These are phyloP conservation scores for Zele albiditarsus DNA, from an alignment of 2,888 invertebrate species.

Conservation along the genomic window DNA sequence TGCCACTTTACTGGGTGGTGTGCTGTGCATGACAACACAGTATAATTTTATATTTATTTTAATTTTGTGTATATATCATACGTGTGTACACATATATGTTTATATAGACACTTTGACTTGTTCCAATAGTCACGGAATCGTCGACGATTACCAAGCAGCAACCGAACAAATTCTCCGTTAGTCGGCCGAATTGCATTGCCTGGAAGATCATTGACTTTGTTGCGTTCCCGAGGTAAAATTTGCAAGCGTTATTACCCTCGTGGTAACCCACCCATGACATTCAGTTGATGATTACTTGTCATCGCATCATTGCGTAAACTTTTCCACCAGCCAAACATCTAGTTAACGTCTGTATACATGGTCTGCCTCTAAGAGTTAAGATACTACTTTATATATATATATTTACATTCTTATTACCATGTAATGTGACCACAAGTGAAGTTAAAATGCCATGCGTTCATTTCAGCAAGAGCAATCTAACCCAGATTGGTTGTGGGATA, in stretches of 20 bases:
- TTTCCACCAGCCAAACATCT: background rate
- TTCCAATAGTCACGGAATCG: slow-evolving; percentile 19
- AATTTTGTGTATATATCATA: slow-evolving; percentile 26
- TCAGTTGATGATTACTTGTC: background rate
- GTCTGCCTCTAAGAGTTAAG: background rate
- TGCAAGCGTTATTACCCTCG: background rate
- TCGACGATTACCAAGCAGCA: slow-evolving; percentile 34
- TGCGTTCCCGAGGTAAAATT: slow-evolving; percentile 2
- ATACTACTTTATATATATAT: background rate
- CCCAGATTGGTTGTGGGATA: slow-evolving; percentile 63
- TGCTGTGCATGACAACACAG: background rate
- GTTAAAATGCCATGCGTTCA: slow-evolving; percentile 48
- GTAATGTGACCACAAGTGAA: slow-evolving; percentile 33
- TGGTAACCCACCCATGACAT: background rate
- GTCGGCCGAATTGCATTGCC: slow-evolving; percentile 45
- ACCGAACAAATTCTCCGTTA: slow-evolving; percentile 47
- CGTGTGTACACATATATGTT: slow-evolving; percentile 16
- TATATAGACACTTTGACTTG: slow-evolving; percentile 14
- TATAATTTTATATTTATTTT: slow-evolving; percentile 10
- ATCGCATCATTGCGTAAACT: slow-evolving; percentile 11
- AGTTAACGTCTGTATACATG: background rate
- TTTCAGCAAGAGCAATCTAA: slow-evolving; percentile 53
- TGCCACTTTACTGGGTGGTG: slow-evolving; percentile 1
- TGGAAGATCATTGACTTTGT: slow-evolving; percentile 19
- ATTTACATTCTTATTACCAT: slow-evolving; percentile 3